Percentiles rank a stretch among this genome's conserved stretches.
phyloP scores from a whole-genome alignment of 2,113 vertebrate genomes.

The Delphinapterus leucas region DNA sequence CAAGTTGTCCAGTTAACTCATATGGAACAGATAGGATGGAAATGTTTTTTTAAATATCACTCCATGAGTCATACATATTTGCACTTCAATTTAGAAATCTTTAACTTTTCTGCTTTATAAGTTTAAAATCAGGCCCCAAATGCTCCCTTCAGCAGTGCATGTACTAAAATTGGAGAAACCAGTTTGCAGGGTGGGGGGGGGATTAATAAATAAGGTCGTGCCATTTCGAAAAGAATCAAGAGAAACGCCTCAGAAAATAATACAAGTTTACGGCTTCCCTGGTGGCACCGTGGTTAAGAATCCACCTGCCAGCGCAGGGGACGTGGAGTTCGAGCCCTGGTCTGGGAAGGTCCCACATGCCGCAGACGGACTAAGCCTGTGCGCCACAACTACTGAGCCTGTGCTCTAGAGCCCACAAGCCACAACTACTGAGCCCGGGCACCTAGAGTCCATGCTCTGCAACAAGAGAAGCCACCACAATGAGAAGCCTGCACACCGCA shows the following conservation, averaged over 20 bases:
- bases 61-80: not conserved
- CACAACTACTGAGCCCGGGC: too few species aligned
- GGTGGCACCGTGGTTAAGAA: too few species aligned
- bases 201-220: not conserved
- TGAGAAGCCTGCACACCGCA: too few species aligned
- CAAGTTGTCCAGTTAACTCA: not conserved
- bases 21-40: not conserved
- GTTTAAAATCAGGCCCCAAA: not conserved
- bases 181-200: not conserved
- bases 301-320: too few species aligned
- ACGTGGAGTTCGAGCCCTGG: too few species aligned
- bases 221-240: not conserved
- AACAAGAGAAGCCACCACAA: too few species aligned
- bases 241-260: slow-evolving; percentile 23
- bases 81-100: not conserved
- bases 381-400: too few species aligned
- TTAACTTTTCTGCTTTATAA: slow-evolving; percentile 30
- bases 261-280: too few species aligned
- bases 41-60: not conserved
- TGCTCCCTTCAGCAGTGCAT: not conserved
- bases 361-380: too few species aligned
- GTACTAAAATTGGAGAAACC: not conserved
- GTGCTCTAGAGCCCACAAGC: too few species aligned
- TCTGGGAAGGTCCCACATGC: too few species aligned
- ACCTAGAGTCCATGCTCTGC: too few species aligned